Conservation (phyloP, 2,888 invertebrate species). For the Ctenicera cuprea region DNA sequence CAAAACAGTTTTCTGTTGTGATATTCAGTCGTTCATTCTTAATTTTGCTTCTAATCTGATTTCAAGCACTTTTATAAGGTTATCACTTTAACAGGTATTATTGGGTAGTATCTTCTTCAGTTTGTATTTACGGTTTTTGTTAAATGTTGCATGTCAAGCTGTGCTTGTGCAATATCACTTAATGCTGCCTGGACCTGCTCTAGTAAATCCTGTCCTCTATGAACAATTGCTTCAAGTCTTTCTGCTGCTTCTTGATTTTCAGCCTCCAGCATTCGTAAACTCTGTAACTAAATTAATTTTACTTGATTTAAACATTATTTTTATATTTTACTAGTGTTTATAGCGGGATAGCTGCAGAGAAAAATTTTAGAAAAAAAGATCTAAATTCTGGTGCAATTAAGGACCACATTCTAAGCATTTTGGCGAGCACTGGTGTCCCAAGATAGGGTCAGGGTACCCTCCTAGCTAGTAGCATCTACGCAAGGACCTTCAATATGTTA, state of each 20-base stretch:
- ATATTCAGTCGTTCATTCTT: too few relatives aligned
- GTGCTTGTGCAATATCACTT: conserved; percentile 94
- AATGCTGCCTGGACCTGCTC: conserved; percentile 93
- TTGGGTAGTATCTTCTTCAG: neutral
- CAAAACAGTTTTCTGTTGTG: too few relatives aligned
- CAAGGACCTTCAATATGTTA: too few relatives aligned
- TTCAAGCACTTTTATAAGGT: too few relatives aligned
- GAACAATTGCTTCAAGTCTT: conserved; percentile 88
- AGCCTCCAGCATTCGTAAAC: conserved; percentile 86
- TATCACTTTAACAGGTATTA: too few relatives aligned
- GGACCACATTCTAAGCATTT: too few relatives aligned
- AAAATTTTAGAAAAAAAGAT: too few relatives aligned
- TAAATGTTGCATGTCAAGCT: conserved; percentile 89
- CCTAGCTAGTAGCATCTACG: too few relatives aligned
- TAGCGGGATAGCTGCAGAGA: neutral
- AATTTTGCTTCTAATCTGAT: too few relatives aligned
- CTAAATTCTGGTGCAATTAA: too few relatives aligned
- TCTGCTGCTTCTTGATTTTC: conserved; percentile 96
- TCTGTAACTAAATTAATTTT: conserved; percentile 69
- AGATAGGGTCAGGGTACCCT: too few relatives aligned
- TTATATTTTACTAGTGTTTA: neutral
- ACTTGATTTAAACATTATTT: conserved; percentile 35
- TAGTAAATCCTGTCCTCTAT: conserved; percentile 89
- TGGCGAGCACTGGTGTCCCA: too few relatives aligned
- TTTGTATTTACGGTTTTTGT: conserved; percentile 59